Conservation (phyloP, 2,113 vertebrate species). For the Nasalis larvatus region DNA sequence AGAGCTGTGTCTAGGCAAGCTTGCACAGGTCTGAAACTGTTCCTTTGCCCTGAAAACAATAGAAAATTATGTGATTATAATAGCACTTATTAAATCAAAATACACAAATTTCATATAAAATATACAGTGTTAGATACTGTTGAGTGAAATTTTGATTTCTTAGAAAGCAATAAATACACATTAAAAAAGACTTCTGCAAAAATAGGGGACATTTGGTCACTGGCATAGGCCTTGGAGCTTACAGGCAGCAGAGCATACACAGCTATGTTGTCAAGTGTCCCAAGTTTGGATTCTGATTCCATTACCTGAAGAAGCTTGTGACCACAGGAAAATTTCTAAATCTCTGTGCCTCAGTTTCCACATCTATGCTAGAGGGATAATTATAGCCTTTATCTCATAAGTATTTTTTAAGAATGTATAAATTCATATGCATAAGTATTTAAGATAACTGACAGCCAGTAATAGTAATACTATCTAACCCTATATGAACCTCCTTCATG, state of each 20-base stretch:
- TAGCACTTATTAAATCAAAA: not conserved
- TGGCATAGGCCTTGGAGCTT: not conserved
- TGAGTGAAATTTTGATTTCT: not conserved
- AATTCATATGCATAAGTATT: not conserved
- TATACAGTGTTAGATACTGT: not conserved
- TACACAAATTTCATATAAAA: not conserved
- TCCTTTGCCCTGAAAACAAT: not conserved
- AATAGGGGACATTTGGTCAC: not conserved
- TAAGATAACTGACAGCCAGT: not conserved
- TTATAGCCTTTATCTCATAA: not conserved
- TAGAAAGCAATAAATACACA: not conserved
- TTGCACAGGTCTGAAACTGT: not conserved
- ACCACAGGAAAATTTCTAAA: not conserved
- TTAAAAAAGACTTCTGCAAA: not conserved
- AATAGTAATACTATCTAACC: not conserved
- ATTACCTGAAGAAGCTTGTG: not conserved
- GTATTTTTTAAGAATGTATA: not conserved
- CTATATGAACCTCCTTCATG: not conserved
- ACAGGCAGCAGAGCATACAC: not conserved
- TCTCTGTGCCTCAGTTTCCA: not conserved
- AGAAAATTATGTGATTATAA: not conserved
- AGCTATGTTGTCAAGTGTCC: not conserved
- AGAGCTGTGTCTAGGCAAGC: not conserved
- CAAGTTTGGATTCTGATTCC: not conserved
- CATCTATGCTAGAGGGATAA: not conserved